Evolutionary conservation across 1,140 invertebrate species (phyloP), one percentile per base, ranked within the genome.

Genomic region (Chlorops oryzae): DNA sequence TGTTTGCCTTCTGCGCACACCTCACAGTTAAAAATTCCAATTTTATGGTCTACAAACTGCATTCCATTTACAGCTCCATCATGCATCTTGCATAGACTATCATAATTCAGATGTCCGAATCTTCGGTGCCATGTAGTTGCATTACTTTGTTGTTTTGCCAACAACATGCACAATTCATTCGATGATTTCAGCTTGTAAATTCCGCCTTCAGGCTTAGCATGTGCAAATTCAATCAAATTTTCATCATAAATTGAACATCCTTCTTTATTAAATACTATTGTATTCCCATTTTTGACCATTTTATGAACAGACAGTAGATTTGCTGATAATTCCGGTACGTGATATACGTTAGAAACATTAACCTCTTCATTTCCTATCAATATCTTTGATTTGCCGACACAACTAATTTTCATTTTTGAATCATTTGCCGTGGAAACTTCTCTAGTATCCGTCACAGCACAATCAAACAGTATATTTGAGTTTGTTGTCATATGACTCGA

Each of bases 371-470:
- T n/a, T n/a, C n/a, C n/a, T n/a, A n/a, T 54, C 1, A 35, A 53
- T 21, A 62, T 58, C 7, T 51, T 47, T 21, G 65, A 42, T 40
- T 69, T 48, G 5, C 62, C 65, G 17, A 42, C 43, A 54, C 59
- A 60, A 23, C 50, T n/a, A 3, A 62, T 64, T 28, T 52, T 27
- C 13, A 64, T 28, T 46, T 54, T 67, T 44, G 47, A 40, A 25
- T 58, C 48, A 39, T 69, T 58, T 13, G 65, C 68, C 20, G 62
- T 54, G n/a, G 58, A 44, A 51, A 69, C 64, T 40, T 67, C 64
- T 37, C 54, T 63, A n/a, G 46, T 52, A n/a, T 18, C 35, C 10
- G 24, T 23, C 41, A 59, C 25, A 24, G 47, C 24, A 12, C 22
- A 39, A 15, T 27, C 55, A 47, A 2, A 21, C 12, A 57, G 24